Base-by-base conservation (phyloP, 2,113 vertebrate genomes). In the Okapia johnstoni region DNA sequence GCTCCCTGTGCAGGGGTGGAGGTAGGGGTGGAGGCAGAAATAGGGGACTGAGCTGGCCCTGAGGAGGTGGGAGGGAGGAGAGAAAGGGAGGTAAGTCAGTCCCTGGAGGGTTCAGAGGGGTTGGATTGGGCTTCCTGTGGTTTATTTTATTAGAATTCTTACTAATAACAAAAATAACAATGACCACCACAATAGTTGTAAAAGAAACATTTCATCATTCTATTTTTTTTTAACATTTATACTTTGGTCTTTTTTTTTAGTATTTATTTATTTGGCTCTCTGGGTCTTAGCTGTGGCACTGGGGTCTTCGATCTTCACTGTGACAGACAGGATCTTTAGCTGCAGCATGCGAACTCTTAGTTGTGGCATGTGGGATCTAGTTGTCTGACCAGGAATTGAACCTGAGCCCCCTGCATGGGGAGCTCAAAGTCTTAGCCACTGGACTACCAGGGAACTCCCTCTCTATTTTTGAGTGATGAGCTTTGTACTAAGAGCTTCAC, bases 11-110 rank as follows among this genome's bases (percentile, higher is more conserved):
- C 50, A 55, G 28, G 50, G 46, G 17, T 54, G 5, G 36, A 28
- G 26, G 23, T 63, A n/a, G 19, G 43, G 19, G 12, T 40, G 21
- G 36, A 73, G 36, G 50, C 14, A 43, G 48, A 36, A n/a, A 13
- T 7, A 11, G 57, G 66, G 36, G 5, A 26, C 5, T 0, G 6
- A 36, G 23, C 50, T 19, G 28, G 30, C 30, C 13, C 43, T 19
- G 17, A 6, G 60, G 15, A 43, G 55, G 54, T 17, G 17, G 73
- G 30, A 36, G 19, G 12, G 40, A 54, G 26, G n/a, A 46, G 15
- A 33, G 25, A 77, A 10, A 36, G 3, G 48, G 55, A 30, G 85
- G 5, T 12, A 17, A 43, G 36, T 3, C 19, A 12, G 73, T 46
- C 46, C 88, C 46, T 28, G 84, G 61, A 57, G 50, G 55, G 63